Conservation (phyloP, 2,113 vertebrate species). For the Indri indri region DNA sequence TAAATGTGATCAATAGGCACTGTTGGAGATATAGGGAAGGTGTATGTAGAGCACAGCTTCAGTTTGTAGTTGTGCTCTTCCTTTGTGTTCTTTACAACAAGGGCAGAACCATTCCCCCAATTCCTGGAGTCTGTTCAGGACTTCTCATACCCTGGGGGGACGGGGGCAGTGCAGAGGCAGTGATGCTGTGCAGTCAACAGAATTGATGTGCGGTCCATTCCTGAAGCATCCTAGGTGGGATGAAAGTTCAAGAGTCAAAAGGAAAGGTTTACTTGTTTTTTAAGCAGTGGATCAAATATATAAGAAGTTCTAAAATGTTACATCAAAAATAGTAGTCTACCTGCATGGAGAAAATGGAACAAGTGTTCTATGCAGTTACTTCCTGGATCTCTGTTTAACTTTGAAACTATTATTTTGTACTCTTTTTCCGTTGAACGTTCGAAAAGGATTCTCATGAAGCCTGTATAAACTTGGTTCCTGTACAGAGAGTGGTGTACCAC, state of each 20-base stretch:
- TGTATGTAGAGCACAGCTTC: no score
- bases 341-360: neutral
- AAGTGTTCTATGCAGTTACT: neutral
- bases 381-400: neutral
- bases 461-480: neutral
- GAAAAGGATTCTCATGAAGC: constrained; percentile 5
- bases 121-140: neutral
- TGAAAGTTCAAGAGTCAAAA: neutral
- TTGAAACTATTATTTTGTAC: neutral
- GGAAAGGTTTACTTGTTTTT: neutral
- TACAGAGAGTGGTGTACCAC: neutral
- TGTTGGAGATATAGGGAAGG: neutral
- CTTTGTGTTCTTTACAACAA: neutral
- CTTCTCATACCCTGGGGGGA: neutral
- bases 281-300: neutral
- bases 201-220: neutral
- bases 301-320: neutral
- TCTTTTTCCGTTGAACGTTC: neutral
- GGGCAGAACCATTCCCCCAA: neutral
- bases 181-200: neutral
- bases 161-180: no score
- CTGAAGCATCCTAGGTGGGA: neutral
- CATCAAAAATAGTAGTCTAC: neutral
- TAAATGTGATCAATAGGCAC: neutral
- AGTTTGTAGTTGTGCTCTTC: neutral